Evolutionary conservation across 2,888 invertebrate species (phyloP).

Genomic region (Acronicta alni): DNA sequence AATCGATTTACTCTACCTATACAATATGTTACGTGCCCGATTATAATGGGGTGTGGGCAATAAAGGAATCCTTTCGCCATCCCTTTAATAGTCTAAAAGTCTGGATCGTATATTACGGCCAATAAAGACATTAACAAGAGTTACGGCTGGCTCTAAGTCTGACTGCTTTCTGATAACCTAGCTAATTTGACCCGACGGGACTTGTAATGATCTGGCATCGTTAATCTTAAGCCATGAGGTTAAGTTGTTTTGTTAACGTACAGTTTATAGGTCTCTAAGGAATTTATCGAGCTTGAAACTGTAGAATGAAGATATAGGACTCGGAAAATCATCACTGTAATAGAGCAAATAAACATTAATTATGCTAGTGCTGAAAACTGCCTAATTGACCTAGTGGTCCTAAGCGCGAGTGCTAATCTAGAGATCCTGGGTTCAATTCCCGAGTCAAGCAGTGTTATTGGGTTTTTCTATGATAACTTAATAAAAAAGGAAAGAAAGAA

Average conservation of each 20-base stretch:
- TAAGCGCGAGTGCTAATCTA: no score
- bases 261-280: slow-evolving; percentile 1
- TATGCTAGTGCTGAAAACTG: no score
- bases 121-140: slow-evolving; percentile 51
- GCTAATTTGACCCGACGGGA: slow-evolving; percentile 52
- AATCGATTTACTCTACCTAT: slow-evolving; percentile 27
- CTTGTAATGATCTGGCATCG: slow-evolving; percentile 38
- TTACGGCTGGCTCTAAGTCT: slow-evolving; percentile 35
- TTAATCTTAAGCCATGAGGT: slow-evolving; percentile 23
- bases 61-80: slow-evolving; percentile 47
- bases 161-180: slow-evolving; percentile 46
- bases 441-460: no score
- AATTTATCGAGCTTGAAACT: slow-evolving; percentile 5
- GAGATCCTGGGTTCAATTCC: no score
- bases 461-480: no score
- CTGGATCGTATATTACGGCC: slow-evolving; percentile 47
- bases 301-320: not conserved
- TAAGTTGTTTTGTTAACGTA: slow-evolving; percentile 17
- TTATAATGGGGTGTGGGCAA: slow-evolving; percentile 53
- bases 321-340: no score
- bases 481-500: no score
- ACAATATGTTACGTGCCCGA: slow-evolving; percentile 50
- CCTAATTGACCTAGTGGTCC: no score
- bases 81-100: slow-evolving; percentile 52
- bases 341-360: no score